These are phyloP conservation scores for Rhipidura dahli DNA, from an alignment of 2,113 vertebrate genomes.

Conservation along the genomic window DNA sequence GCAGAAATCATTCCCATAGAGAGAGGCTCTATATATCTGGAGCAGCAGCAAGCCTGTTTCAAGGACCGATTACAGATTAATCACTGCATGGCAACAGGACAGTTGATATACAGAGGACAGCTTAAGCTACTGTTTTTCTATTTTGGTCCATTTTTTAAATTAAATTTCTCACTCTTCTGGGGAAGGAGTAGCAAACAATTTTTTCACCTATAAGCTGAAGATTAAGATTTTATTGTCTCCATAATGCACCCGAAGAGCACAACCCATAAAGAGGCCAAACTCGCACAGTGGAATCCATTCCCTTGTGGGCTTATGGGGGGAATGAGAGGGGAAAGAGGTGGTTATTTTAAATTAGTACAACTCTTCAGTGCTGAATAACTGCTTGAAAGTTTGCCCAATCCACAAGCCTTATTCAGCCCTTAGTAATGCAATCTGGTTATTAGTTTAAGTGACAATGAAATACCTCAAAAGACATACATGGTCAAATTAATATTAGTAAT, in stretches of 20 bases:
- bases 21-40: not conserved
- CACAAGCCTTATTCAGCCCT: not conserved
- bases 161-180: not conserved
- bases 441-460: conserved; percentile 56
- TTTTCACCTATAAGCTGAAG: not conserved
- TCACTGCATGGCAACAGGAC: not conserved
- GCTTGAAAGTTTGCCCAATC: not conserved
- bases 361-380: not conserved
- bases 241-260: not conserved
- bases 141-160: conserved; percentile 13
- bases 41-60: not conserved
- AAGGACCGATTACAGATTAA: conserved; percentile 21
- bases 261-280: not conserved
- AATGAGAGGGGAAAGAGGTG: not conserved
- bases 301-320: not conserved
- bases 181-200: not conserved
- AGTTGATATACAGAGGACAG: conserved; percentile 15
- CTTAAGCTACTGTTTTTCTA: conserved; percentile 46
- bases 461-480: conserved; percentile 1
- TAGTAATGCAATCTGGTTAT: conserved; percentile 44
- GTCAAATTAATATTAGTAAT: conserved; percentile 17
- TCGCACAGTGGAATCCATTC: not conserved
- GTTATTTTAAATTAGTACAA: not conserved
- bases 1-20: conserved; percentile 20
- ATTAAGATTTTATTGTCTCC: conserved; percentile 16